Evolutionary conservation across 2,113 vertebrate species (phyloP).

Genomic region (Bufo gargarizans): DNA sequence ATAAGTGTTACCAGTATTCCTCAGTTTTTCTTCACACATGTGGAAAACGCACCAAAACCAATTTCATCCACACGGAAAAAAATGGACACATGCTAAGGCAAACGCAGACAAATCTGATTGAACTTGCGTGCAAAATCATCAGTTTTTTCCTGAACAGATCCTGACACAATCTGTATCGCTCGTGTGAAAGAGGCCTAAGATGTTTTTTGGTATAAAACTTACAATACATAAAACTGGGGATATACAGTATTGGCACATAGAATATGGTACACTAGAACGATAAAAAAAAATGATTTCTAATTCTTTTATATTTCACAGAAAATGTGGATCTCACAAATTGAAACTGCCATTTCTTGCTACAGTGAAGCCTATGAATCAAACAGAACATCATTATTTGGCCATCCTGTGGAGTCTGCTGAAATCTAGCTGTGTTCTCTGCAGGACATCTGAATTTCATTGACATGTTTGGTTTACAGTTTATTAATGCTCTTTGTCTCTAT

Average conservation of each 20-base stretch:
- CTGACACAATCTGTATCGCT: no score
- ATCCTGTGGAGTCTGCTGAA: conserved; percentile 67
- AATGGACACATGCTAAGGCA: no score
- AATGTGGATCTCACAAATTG: conserved; percentile 83
- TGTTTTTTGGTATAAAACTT: not conserved
- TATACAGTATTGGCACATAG: not conserved
- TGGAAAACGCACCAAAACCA: no score
- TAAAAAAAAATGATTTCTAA: not conserved
- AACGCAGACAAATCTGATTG: no score
- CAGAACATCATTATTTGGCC: conserved; percentile 56
- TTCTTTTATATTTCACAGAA: conserved; percentile 72
- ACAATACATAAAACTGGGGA: not conserved
- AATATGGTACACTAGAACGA: not conserved
- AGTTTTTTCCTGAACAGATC: no score
- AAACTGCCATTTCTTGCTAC: conserved; percentile 72
- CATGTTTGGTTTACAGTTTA: not conserved
- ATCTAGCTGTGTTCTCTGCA: conserved; percentile 61
- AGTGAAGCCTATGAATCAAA: conserved; percentile 60
- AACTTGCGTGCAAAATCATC: no score
- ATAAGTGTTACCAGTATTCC: no score
- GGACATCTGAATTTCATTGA: conserved; percentile 58
- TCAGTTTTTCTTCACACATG: no score
- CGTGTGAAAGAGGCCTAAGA: not conserved
- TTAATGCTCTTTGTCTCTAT: not conserved
- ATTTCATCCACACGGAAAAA: no score